Evolutionary conservation across 2,797 vertebrate genomes (phyloP), one percentile per base, ranked within the genome.

Genomic region (Microctenopoma lineatum): DNA sequence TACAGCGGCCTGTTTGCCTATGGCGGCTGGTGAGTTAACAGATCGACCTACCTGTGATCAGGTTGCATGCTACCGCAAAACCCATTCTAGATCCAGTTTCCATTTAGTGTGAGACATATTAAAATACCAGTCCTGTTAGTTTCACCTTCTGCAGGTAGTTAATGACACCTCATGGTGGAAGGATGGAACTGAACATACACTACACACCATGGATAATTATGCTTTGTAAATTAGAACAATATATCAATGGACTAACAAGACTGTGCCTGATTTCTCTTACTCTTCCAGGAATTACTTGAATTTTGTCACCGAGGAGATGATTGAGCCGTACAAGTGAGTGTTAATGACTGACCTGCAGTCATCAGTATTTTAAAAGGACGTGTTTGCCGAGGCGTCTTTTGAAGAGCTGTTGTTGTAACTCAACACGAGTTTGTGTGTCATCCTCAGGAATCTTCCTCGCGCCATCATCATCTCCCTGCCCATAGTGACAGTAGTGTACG

Each of bases 291-390:
- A 99, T 88, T 99, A 99, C 90, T 91, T 99, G 93, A 99, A 99
- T 83, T 97, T 99, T 59, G 98, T 99, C 25, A 98, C 97, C 0
- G 98, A 99, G 80, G 98, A 99, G 91, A 99, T 99, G 98, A 99
- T 99, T 7, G 96, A 99, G 8, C 97, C 98, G 14, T 98, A 95
- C 91, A 97, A 94, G 98, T 99, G 83, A 54, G 95, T 88, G 10
- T 39, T 11, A 18, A 41, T 11, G 0, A 50, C 18, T 12, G 4
- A 18, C 8, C 13, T 45, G 10, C 9, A 5, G 1, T 0, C 42
- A 60, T 14, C 13, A n/a, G 7, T 29, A 26, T 11, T 63, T 42
- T 7, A 1, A 46, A 42, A 48, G 11, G 14, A 18, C 25, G 5
- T 26, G 36, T 45, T 59, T 27, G 10, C 29, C 0, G 13, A 3